Evolutionary conservation across 2,797 vertebrate genomes (phyloP), one percentile per base, ranked within the genome.

Genomic region (Eulemur albifrons): DNA sequence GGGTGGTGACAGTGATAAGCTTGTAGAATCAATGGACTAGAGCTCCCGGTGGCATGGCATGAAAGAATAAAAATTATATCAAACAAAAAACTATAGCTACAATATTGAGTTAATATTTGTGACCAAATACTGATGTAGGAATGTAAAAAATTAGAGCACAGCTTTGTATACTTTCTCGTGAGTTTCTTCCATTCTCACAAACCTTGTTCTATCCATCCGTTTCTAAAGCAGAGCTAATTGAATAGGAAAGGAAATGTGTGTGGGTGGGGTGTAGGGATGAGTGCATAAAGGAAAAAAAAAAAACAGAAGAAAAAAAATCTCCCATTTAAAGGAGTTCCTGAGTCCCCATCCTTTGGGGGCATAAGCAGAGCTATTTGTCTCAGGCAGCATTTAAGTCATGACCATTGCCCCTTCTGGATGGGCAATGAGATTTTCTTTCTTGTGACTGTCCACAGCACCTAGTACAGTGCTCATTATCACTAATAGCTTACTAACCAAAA

Each of bases 401-500:
- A 52, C 11, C 38, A 25, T 45, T 76, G 83, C 11, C n/a, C 20
- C 11, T 82, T 85, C 27, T 48, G 10, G 54, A 30, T 50, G 21
- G 30, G 9, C 94, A 88, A 40, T 13, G 38, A 82, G 54, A n/a
- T 3, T 65, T 81, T 72, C 40, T 69, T 88, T 63, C 61, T 52
- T 65, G 21, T 4, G n/a, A 76, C 4, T 67, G 12, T 32, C 38
- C 65, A 73, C 3, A 59, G 73, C 27, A 91, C 40, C 38, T 72
- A 38, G 7, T 13, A 65, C 11, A 73, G 17, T 40, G 25, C 7
- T 89, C 48, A 43, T 40, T 59, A 79, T 69, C 61, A 82, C 76
- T 40, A 90, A 63, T 45, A 95, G 45, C 40, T 79, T 89, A 76
- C 67, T 89, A 92, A 79, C 13, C 43, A 94, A 92, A 63, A 72